A percentile compares a stretch with the other conserved stretches of the same genome.
phyloP scores from a whole-genome alignment of 2,113 vertebrate genomes.

The Xiphias gladius region DNA sequence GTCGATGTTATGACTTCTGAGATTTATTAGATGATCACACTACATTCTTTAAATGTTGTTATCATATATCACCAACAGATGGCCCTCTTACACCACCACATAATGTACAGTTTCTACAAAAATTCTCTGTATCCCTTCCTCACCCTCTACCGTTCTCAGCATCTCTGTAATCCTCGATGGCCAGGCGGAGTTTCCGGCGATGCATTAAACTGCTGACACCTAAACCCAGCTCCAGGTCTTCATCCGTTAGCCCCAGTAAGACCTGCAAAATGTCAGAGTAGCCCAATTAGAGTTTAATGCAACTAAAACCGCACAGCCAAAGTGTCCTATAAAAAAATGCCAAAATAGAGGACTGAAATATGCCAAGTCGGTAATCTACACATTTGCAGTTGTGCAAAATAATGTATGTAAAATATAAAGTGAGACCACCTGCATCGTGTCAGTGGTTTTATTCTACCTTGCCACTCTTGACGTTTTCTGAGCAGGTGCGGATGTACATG shows the following conservation, averaged over 20 bases:
- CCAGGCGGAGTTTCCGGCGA: constrained; percentile 89
- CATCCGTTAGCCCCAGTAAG: constrained; percentile 88
- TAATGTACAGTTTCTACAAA: neutral
- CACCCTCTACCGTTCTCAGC: constrained; percentile 88
- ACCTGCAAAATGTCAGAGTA: constrained; percentile 79
- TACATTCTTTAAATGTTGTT: neutral
- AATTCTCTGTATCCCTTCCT: constrained; percentile 51
- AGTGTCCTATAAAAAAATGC: neutral
- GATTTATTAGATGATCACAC: neutral
- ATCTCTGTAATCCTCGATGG: constrained; percentile 91
- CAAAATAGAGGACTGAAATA: neutral
- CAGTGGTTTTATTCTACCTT: constrained; percentile 81
- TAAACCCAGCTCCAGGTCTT: constrained; percentile 89
- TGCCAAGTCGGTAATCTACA: neutral
- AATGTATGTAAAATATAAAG: neutral
- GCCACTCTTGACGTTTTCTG: constrained; percentile 91
- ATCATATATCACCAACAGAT: constrained; percentile 57
- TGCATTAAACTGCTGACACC: constrained; percentile 89
- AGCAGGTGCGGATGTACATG: constrained; percentile 90
- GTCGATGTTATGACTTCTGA: neutral
- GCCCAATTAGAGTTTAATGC: neutral
- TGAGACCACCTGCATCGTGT: neutral
- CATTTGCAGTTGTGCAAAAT: neutral
- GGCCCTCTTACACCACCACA: constrained; percentile 26
- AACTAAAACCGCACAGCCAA: neutral